phyloP scores from a whole-genome alignment of 2,113 vertebrate genomes.

The Festucalex cinctus region DNA sequence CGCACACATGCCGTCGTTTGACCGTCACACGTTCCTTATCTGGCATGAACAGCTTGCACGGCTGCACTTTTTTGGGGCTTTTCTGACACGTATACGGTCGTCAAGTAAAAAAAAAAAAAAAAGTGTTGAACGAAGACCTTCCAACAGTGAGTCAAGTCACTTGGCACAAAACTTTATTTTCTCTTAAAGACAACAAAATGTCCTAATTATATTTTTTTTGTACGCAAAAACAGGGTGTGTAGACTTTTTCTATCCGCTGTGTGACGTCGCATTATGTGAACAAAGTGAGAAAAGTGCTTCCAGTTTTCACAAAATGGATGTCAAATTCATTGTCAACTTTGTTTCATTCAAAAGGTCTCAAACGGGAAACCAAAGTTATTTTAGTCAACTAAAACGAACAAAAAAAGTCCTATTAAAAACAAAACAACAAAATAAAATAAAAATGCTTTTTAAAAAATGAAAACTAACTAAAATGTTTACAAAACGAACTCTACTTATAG shows the following conservation, averaged over 20 bases:
- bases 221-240: neutral
- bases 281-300: neutral
- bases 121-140: no score
- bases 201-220: no score
- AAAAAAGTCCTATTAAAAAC: no score
- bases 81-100: no score
- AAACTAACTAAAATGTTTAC: no score
- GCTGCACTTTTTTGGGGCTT: slow-evolving; percentile 6
- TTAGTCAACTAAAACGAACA: neutral
- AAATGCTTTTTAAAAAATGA: no score
- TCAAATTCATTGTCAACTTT: neutral
- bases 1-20: slow-evolving; percentile 43
- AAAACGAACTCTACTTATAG: no score
- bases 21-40: slow-evolving; percentile 41
- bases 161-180: no score
- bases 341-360: neutral
- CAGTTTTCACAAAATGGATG: neutral
- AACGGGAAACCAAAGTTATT: neutral
- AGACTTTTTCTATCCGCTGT: neutral
- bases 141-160: no score
- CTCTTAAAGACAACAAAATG: no score
- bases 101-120: no score
- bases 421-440: no score
- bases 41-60: slow-evolving; percentile 51
- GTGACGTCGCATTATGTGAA: neutral